Base-by-base conservation (phyloP, 2,113 vertebrate genomes). In the Anas platyrhynchos region DNA sequence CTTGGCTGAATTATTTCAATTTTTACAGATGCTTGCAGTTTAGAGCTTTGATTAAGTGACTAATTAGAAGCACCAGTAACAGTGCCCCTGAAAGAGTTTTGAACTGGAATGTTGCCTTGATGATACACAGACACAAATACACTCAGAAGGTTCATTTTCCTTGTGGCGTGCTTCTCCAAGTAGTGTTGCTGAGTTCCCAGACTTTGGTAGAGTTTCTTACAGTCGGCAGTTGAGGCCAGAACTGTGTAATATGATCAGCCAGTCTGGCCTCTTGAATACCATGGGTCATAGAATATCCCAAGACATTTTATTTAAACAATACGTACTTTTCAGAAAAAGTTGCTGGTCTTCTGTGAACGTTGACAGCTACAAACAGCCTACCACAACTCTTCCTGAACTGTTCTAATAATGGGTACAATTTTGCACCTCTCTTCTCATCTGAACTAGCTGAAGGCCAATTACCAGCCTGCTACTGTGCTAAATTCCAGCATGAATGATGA, bases 21-120 rank as follows among this genome's bases (percentile, higher is more conserved):
- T 91, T 92, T 58, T 80, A 93, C 72, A 74, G 66, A 67, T 86
- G 67, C 48, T 93, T 84, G 16, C 21, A 59, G 44, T 93, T 94
- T 86, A 77, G 72, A 41, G 85, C 18, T n/a, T 92, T 69, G 38
- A 59, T 82, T 62, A 89, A 78, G 32, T 72, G 5, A 63, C 69
- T 92, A 61, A 86, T 95, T 89, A 67, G n/a, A 81, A 89, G 22
- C 29, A 86, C 32, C 23, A 66, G 38, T 87, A 78, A 43, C 25
- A 67, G 36, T 63, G 16, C 16, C 52, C 2, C 25, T 75, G 67
- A n/a, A 62, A 3, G 15, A 77, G 26, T 89, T 94, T 87, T 79
- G 58, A 85, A 62, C 13, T 38, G 72, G 13, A 86, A 36, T 13
- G n/a, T 71, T 87, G 46, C 25, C 26, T 76, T 78, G 46, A 43